Conservation (phyloP, 2,797 vertebrate species). For the Lacerta viridis region DNA sequence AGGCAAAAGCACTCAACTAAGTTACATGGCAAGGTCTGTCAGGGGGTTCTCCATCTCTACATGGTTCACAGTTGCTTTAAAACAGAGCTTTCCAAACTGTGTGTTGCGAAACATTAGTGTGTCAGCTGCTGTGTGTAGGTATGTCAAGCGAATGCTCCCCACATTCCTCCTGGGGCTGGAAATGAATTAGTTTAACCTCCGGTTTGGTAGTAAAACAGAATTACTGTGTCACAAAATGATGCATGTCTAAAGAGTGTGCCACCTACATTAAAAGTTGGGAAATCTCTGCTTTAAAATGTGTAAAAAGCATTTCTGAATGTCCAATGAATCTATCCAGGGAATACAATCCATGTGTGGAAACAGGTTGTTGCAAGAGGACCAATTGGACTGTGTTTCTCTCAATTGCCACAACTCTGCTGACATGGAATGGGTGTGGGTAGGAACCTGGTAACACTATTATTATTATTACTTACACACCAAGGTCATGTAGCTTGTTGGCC, state of each 20-base stretch:
- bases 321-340: background rate
- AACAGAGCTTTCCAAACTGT: background rate
- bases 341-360: background rate
- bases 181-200: too few relatives aligned
- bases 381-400: background rate
- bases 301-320: background rate
- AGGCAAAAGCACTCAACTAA: too few relatives aligned
- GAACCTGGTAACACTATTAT: background rate
- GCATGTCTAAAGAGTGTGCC: too few relatives aligned
- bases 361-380: background rate
- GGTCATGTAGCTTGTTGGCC: background rate
- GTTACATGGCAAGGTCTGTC: too few relatives aligned
- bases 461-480: background rate
- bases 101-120: too few relatives aligned
- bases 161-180: too few relatives aligned
- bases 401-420: background rate
- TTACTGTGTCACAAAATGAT: too few relatives aligned
- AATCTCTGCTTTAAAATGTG: background rate
- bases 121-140: too few relatives aligned
- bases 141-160: too few relatives aligned
- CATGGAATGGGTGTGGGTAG: background rate
- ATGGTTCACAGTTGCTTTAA: background rate
- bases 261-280: too few relatives aligned
- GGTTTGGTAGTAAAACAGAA: too few relatives aligned
- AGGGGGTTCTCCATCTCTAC: background rate